Conservation (phyloP, 1,140 invertebrate species). For the Caenorhabditis inopinata region DNA sequence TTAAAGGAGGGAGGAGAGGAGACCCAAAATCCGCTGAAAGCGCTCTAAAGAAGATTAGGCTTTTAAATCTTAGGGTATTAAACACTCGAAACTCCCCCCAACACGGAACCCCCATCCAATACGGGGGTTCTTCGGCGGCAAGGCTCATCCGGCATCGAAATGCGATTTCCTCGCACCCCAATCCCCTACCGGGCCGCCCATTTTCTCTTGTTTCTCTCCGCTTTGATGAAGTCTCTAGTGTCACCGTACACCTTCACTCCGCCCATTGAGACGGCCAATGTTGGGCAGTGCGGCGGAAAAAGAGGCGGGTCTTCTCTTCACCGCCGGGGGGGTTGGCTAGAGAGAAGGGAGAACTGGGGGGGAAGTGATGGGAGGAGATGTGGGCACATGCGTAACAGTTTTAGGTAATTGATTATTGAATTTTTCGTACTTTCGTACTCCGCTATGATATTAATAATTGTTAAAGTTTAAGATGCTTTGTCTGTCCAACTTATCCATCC, state of each 20-base stretch:
- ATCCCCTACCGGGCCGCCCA: neutral
- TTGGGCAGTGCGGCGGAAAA: neutral
- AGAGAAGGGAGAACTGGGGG: too few species aligned
- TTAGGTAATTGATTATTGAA: too few species aligned
- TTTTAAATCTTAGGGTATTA: conserved; percentile 28
- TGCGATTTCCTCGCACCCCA: neutral
- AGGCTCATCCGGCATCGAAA: conserved; percentile 24
- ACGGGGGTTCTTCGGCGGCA: too few species aligned
- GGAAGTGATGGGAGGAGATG: too few species aligned
- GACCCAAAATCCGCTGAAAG: neutral
- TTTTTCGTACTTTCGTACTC: too few species aligned
- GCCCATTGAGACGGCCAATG: neutral
- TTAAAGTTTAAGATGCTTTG: too few species aligned
- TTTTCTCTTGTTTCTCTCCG: neutral
- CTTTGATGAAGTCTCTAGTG: too few species aligned
- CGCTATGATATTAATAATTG: too few species aligned
- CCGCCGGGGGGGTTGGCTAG: neutral
- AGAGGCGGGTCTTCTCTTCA: neutral
- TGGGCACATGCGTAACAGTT: too few species aligned
- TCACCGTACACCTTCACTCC: neutral
- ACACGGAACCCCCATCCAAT: too few species aligned
- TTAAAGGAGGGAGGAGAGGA: too few species aligned
- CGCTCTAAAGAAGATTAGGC: neutral
- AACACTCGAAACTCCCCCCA: conserved; percentile 31
- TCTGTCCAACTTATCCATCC: too few species aligned